Percentiles rank a stretch among this genome's conserved stretches.
Conservation (phyloP, 2,113 vertebrate species). For the Oryzias celebensis region DNA sequence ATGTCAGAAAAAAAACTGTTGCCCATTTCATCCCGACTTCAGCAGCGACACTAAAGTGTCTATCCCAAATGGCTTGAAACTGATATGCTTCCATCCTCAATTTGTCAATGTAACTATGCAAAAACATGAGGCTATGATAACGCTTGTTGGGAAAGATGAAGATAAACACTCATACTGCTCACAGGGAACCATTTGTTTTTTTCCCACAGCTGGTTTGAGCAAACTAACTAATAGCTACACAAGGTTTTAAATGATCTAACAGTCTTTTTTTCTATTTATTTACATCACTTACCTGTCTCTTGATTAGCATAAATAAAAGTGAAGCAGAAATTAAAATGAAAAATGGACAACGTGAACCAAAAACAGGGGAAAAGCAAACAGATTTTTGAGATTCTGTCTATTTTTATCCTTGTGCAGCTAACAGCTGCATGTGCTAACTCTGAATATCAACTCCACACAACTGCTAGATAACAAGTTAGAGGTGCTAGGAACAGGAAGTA, state of each 20-base stretch:
- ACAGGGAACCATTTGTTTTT: background rate
- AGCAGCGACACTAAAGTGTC: background rate
- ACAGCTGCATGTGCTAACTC: conserved; percentile 39
- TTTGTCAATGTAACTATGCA: conserved; percentile 2
- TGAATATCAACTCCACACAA: conserved; percentile 38
- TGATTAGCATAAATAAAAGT: conserved; percentile 33
- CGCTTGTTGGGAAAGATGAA: background rate
- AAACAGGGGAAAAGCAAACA: conserved; percentile 32
- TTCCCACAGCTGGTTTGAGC: conserved; percentile 3
- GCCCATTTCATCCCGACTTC: too few relatives aligned
- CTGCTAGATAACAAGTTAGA: conserved; percentile 49
- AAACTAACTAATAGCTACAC: conserved; percentile 3
- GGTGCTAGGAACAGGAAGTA: conserved; percentile 38
- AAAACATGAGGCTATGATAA: background rate
- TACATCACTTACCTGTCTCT: conserved; percentile 60
- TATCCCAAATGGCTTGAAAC: background rate
- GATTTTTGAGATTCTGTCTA: conserved; percentile 18
- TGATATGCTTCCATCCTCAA: background rate
- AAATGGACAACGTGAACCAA: conserved; percentile 18
- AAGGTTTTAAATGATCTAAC: background rate
- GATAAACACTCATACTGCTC: background rate
- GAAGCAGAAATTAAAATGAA: conserved; percentile 44
- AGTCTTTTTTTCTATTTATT: conserved; percentile 4
- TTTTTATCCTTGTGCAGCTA: conserved; percentile 49
- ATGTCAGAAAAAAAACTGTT: too few relatives aligned